A percentile compares a stretch with the other conserved stretches of the same genome.
Evolutionary conservation across 2,888 invertebrate genomes (phyloP).

Genomic region (Volucella bombylans): DNA sequence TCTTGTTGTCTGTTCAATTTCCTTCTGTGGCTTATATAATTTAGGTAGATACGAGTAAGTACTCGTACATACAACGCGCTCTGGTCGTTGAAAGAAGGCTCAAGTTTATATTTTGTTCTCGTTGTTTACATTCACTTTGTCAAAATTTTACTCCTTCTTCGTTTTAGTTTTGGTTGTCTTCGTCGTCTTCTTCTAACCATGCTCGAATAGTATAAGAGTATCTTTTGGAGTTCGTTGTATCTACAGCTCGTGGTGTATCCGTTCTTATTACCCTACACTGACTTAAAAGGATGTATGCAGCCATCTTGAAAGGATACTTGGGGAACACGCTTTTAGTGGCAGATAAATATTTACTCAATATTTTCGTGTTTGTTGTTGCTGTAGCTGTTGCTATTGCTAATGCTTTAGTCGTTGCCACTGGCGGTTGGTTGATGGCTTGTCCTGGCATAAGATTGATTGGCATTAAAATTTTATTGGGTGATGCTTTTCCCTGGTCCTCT

Average conservation of each 20-base stretch:
- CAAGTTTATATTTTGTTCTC: conserved; percentile 56
- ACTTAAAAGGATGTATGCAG: background rate
- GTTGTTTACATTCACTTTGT: conserved; percentile 72
- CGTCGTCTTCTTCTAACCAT: background rate
- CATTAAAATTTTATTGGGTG: conserved; percentile 65
- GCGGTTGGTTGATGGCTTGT: conserved; percentile 9
- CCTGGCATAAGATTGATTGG: conserved; percentile 63
- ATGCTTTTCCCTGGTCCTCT: conserved; percentile 30
- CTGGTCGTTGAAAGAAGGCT: conserved; percentile 41
- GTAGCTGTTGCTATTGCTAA: background rate
- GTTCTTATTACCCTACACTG: background rate
- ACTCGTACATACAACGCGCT: no score
- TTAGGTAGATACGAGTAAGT: conserved; percentile 31
- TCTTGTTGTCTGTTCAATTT: conserved; percentile 74
- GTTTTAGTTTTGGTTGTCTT: background rate
- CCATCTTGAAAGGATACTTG: conserved; percentile 44
- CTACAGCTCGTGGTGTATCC: background rate
- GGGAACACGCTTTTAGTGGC: conserved; percentile 67
- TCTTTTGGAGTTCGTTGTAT: conserved; percentile 26
- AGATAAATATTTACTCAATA: conserved; percentile 70
- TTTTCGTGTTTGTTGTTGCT: conserved; percentile 48
- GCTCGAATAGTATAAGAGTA: conserved; percentile 29
- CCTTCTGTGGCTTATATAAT: conserved; percentile 72
- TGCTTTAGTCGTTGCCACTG: background rate
- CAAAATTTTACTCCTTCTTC: conserved; percentile 36